These are phyloP conservation scores for Stomatorhinus ivindoensis DNA, from an alignment of 2,113 vertebrate genomes.

Conservation along the genomic window DNA sequence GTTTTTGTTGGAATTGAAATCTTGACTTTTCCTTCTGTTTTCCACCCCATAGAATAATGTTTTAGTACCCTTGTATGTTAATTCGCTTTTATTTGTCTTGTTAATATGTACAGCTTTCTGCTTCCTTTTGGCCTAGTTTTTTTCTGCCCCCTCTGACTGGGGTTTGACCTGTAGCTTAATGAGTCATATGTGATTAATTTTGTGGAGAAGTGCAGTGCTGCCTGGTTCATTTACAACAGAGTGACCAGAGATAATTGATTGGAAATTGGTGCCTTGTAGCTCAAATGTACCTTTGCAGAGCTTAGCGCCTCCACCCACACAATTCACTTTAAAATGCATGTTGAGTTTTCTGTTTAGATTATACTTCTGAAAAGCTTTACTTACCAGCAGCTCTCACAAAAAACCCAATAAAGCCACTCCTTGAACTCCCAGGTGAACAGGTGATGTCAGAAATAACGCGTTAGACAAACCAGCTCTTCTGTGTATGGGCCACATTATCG, in stretches of 20 bases:
- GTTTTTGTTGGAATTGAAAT: neutral
- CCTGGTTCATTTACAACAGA: slow-evolving; percentile 14
- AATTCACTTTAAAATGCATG: neutral
- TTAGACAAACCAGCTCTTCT: neutral
- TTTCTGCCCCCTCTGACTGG: slow-evolving; percentile 24
- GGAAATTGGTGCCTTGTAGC: slow-evolving; percentile 22
- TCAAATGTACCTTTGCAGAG: neutral
- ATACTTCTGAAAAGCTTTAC: neutral
- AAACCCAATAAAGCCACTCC: neutral
- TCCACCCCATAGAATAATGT: neutral
- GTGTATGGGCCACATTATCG: neutral
- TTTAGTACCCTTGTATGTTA: slow-evolving; percentile 32
- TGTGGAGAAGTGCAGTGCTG: slow-evolving; percentile 22
- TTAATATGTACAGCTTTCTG: slow-evolving; percentile 36
- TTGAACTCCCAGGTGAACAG: neutral
- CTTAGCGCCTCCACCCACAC: neutral
- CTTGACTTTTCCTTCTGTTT: neutral
- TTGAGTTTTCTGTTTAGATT: neutral
- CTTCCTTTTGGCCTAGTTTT: slow-evolving; percentile 30
- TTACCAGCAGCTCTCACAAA: neutral
- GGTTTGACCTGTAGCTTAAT: slow-evolving; percentile 55
- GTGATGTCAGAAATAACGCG: neutral
- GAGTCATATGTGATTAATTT: slow-evolving; percentile 39
- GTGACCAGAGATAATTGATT: slow-evolving; percentile 32
- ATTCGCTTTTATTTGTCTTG: slow-evolving; percentile 37